Conservation (phyloP, 1,140 invertebrate species). For the roundworm (Caenorhabditis elegans) region WBcel235 BX284604.4:12769001-12769500, state of each 20-base stretch:
- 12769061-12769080: conserved; percentile 8
- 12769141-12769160: not conserved
- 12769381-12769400: too few species aligned
- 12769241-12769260: not conserved
- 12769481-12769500: too few species aligned
- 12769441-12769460: too few species aligned
- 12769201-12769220: conserved; percentile 23
- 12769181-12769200: conserved; percentile 27
- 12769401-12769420: too few species aligned
- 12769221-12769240: not conserved
- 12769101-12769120: conserved; percentile 26
- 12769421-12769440: too few species aligned
- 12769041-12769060: too few species aligned
- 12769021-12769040: not conserved
- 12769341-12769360: not conserved
- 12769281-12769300: not conserved
- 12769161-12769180: not conserved
- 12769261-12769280: not conserved
- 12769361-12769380: too few species aligned
- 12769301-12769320: not conserved
- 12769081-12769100: conserved; percentile 25
- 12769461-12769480: too few species aligned
- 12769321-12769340: not conserved
- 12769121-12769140: not conserved
- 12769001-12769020: too few species aligned